Percentiles rank a stretch among this genome's conserved stretches.
These are phyloP conservation scores for Epinephelus malabaricus DNA, from an alignment of 2,797 vertebrate species.

Conservation along the genomic window DNA sequence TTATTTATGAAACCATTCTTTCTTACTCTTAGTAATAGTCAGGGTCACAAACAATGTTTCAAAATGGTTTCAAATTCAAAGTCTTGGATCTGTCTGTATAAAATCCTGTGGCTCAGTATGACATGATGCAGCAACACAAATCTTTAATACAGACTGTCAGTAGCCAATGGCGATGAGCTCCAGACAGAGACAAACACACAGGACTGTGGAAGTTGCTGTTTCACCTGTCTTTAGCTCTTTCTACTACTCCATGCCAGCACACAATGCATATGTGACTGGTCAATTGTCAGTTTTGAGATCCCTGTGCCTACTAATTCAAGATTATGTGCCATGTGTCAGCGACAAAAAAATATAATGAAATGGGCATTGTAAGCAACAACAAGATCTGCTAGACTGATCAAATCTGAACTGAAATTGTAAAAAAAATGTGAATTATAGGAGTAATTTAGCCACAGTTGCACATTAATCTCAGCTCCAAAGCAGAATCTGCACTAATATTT, in stretches of 20 bases:
- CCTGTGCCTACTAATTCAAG: background rate
- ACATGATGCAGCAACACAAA: slow-evolving; percentile 26
- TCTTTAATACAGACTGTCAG: slow-evolving; percentile 32
- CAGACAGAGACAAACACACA: slow-evolving; percentile 22
- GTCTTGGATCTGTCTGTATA: slow-evolving; percentile 16
- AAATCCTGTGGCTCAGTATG: slow-evolving; percentile 23
- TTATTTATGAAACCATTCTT: slow-evolving; percentile 3
- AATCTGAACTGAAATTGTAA: background rate
- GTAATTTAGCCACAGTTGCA: background rate
- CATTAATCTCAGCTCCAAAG: background rate
- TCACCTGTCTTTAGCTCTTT: slow-evolving; percentile 14
- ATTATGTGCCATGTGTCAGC: background rate
- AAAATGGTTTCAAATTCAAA: slow-evolving; percentile 21
- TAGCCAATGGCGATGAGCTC: slow-evolving; percentile 9
- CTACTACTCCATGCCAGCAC: slow-evolving; percentile 5
- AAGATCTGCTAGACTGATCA: background rate
- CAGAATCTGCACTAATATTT: background rate
- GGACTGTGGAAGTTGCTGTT: slow-evolving; percentile 1
- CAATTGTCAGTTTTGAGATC: slow-evolving; percentile 15
- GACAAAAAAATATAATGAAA: background rate
- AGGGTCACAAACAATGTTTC: background rate
- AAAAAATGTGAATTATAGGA: background rate
- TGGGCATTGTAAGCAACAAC: too few species aligned
- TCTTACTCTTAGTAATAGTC: slow-evolving; percentile 18
- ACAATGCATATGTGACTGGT: background rate